Evolutionary conservation across 2,113 vertebrate species (phyloP), one percentile per base, ranked within the genome.

Genomic region (Melanerpes formicivorus): DNA sequence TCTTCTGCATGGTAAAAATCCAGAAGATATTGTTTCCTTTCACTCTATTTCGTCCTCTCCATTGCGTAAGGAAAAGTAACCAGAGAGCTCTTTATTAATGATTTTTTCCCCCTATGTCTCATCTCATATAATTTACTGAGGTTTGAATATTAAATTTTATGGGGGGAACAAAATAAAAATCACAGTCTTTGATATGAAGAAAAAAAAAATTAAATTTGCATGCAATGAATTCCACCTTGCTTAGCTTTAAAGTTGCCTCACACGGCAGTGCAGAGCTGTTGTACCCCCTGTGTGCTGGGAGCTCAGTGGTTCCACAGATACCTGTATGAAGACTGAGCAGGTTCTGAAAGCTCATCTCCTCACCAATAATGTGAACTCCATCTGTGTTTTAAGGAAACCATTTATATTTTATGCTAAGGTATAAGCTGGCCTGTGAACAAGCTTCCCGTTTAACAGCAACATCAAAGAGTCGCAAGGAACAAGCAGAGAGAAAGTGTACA

Each of bases 401-500:
- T 90, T 84, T 74, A 59, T 89, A 90, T 52, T 96, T 93, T 70
- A 85, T 88, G 80, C 11, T 69, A 69, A 84, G 29, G 27, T 63
- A 87, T 95, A 95, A 95, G 95, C 52, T 70, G 64, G 54, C 67
- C 81, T 71, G 46, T 83, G 84, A 93, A 82, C 82, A 95, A 67
- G 65, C 92, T 73, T 92, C 60, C 55, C 64, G 40, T 72, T 94
- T 80, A 95, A 86, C 48, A 92, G 56, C 40, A 66, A 44, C 76
- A 94, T 95, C 94, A 95, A 96, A 94, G 69, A 76, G 27, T 75
- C 87, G 73, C 80, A 91, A 87, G n/a, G 92, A 96, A 82, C 5
- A 34, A 82, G 85, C 10, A 80, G 80, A 58, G 14, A 70, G 76
- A 84, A 95, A 95, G 82, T 25, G 83, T 83, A 74, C 71, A 37